Conservation (phyloP, 2,888 invertebrate species). For the Heliconius aoede region DNA sequence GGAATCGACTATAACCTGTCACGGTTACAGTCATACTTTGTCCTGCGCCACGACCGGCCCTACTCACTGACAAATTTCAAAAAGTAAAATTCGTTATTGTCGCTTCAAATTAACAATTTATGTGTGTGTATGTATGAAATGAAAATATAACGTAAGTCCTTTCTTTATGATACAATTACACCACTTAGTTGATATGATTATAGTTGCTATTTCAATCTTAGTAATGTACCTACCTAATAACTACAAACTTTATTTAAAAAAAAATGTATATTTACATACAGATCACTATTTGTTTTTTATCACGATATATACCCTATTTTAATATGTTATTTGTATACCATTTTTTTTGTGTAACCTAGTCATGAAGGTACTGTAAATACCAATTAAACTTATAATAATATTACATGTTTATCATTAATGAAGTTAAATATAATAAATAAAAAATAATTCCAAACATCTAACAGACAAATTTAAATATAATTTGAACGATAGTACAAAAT, state of each 20-base stretch:
- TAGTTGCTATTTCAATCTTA: background rate
- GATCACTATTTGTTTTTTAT: too few relatives aligned
- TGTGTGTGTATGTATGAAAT: too few relatives aligned
- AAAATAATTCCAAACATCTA: background rate
- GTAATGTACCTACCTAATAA: background rate
- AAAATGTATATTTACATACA: too few relatives aligned
- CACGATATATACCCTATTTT: too few relatives aligned
- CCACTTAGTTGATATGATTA: background rate
- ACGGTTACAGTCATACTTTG: too few relatives aligned
- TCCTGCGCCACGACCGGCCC: too few relatives aligned
- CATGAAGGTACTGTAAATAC: conserved; percentile 4
- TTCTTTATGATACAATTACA: background rate
- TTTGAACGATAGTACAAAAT: conserved; percentile 8
- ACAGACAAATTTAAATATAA: background rate
- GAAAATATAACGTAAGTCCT: background rate
- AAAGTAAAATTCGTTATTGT: too few relatives aligned
- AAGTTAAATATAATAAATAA: background rate
- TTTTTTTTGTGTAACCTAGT: conserved; percentile 1
- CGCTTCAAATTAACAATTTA: too few relatives aligned
- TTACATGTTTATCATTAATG: background rate
- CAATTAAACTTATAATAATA: background rate
- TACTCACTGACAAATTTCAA: too few relatives aligned
- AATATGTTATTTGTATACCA: background rate
- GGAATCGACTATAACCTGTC: too few relatives aligned
- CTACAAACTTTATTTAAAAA: too few relatives aligned